These are phyloP conservation scores for Stenopsyche tienmushanensis DNA, from an alignment of 1,140 invertebrate species.

Conservation along the genomic window DNA sequence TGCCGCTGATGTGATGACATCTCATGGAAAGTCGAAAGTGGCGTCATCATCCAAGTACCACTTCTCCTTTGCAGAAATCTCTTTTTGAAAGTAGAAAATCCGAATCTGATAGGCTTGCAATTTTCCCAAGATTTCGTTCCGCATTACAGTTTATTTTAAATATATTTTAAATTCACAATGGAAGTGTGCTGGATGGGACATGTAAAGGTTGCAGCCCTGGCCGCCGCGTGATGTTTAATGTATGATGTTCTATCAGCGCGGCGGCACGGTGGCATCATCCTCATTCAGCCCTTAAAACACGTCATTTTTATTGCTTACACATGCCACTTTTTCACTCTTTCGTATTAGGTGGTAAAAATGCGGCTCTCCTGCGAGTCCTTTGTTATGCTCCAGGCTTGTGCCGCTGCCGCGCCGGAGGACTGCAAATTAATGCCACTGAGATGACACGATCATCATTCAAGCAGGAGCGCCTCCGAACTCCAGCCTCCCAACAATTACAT, in stretches of 20 bases:
- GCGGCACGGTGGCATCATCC: conserved; percentile 15
- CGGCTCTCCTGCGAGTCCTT: no score
- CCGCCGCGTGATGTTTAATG: conserved; percentile 24
- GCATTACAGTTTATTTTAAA: no score
- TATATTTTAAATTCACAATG: no score
- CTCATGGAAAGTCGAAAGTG: no score
- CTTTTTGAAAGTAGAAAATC: no score
- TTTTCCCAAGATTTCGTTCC: no score
- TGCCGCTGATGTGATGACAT: no score
- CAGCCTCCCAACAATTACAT: neutral
- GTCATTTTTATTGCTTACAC: conserved; percentile 21
- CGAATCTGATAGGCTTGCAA: no score
- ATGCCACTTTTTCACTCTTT: conserved; percentile 4
- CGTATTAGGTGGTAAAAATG: neutral
- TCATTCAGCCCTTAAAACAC: conserved; percentile 13
- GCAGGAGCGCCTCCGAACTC: neutral
- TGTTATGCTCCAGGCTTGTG: neutral
- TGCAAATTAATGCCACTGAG: neutral
- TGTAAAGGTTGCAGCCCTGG: no score
- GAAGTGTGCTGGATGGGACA: no score
- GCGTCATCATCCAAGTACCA: no score
- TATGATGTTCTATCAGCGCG: conserved; percentile 17
- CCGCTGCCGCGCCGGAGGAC: neutral
- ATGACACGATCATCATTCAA: neutral
- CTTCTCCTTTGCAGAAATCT: no score